Evolutionary conservation across 2,797 vertebrate genomes (phyloP).

Genomic region (Bradypus variegatus): DNA sequence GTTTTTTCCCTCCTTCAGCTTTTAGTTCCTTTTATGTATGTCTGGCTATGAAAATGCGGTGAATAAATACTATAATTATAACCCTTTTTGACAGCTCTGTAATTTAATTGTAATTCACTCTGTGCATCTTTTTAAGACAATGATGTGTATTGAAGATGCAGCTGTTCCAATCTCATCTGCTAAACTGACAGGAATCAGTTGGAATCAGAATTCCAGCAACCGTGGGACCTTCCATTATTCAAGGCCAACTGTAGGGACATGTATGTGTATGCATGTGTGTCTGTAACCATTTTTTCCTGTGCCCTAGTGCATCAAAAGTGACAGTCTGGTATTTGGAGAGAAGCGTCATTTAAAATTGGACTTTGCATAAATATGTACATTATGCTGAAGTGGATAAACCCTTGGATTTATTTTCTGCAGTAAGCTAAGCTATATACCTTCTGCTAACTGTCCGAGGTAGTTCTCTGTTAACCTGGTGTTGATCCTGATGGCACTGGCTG

Average conservation of each 20-base stretch:
- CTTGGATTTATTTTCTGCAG: neutral
- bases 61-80: constrained; percentile 61
- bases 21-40: constrained; percentile 43
- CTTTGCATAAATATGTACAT: neutral
- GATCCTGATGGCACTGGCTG: neutral
- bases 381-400: neutral
- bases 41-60: constrained; percentile 50
- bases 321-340: neutral
- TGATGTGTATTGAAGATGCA: constrained; percentile 54
- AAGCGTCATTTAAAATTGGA: constrained; percentile 12
- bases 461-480: neutral
- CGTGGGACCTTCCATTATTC: constrained; percentile 13
- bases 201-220: constrained; percentile 22
- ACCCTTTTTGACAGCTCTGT: constrained; percentile 58
- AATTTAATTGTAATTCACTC: constrained; percentile 65
- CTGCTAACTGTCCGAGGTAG: neutral
- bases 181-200: constrained; percentile 45
- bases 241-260: neutral
- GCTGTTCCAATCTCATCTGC: constrained; percentile 50
- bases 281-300: neutral
- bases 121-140: constrained; percentile 55
- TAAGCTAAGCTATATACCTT: neutral
- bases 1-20: neutral
- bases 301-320: neutral
- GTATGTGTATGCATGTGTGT: neutral